Conservation (phyloP, 2,113 vertebrate species). For the Opisthocomus hoazin region DNA sequence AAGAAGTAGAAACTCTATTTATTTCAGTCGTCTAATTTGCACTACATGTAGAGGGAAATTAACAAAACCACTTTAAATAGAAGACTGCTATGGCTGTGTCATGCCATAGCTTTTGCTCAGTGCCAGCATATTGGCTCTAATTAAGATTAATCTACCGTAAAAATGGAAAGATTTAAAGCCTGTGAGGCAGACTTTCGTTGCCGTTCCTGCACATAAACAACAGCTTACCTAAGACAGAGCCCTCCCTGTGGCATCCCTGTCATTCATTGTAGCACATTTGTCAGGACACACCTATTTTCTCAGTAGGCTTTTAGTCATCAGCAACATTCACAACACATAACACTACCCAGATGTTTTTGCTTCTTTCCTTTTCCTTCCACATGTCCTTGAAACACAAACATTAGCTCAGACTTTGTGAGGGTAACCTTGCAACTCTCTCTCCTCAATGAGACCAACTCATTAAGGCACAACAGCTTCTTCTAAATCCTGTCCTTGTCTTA, state of each 20-base stretch:
- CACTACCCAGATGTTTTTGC: not conserved
- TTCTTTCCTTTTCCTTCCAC: not conserved
- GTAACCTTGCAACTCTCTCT: not conserved
- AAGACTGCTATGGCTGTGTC: not conserved
- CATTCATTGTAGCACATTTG: not conserved
- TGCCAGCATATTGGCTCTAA: not conserved
- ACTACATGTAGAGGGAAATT: not conserved
- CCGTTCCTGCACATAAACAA: not conserved
- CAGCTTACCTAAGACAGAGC: not conserved
- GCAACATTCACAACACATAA: not conserved
- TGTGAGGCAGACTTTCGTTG: not conserved
- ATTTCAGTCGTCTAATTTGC: not conserved
- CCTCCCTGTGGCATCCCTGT: not conserved
- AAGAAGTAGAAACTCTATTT: not conserved
- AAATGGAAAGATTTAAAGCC: not conserved
- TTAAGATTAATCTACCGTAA: not conserved
- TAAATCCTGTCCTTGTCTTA: not conserved
- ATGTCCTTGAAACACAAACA: not conserved
- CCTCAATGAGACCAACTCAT: not conserved
- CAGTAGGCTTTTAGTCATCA: not conserved
- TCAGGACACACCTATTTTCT: not conserved
- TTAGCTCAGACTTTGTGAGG: not conserved
- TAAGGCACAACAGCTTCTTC: not conserved
- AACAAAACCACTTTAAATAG: not conserved
- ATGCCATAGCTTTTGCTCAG: not conserved